Evolutionary conservation across 1,140 invertebrate genomes (phyloP).

Genomic region (Ctenoplectra terminalis): DNA sequence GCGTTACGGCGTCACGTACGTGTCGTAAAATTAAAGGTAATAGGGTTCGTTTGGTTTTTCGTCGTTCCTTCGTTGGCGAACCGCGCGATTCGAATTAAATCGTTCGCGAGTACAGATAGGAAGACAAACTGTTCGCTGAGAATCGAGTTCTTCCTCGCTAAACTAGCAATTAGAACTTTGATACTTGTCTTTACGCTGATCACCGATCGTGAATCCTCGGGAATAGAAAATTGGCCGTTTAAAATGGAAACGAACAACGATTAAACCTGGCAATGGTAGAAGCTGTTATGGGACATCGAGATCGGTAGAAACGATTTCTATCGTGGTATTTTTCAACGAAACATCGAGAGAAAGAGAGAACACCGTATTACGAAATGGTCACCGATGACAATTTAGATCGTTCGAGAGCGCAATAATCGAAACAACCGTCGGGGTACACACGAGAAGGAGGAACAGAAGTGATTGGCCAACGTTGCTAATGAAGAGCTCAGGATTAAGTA

Average conservation of each 20-base stretch:
- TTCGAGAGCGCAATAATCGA: constrained; percentile 55
- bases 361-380: constrained; percentile 12
- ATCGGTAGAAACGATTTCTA: background rate
- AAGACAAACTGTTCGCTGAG: background rate
- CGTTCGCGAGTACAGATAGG: background rate
- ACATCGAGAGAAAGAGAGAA: background rate
- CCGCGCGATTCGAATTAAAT: background rate
- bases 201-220: background rate
- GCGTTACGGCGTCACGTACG: constrained; percentile 4
- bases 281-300: constrained; percentile 6
- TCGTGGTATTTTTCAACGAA: constrained; percentile 18
- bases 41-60: constrained; percentile 17
- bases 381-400: constrained; percentile 62
- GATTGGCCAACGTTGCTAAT: constrained; percentile 73
- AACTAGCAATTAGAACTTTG: constrained; percentile 2
- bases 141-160: background rate
- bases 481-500: constrained; percentile 77
- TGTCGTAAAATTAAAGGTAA: constrained; percentile 32
- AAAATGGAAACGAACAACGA: background rate
- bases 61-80: too few relatives aligned
- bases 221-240: background rate
- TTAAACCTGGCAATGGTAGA: background rate
- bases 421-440: constrained; percentile 38
- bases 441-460: constrained; percentile 47
- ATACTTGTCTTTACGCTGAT: constrained; percentile 11